phyloP scores from a whole-genome alignment of 2,113 vertebrate genomes.

The Laticauda laticaudata region DNA sequence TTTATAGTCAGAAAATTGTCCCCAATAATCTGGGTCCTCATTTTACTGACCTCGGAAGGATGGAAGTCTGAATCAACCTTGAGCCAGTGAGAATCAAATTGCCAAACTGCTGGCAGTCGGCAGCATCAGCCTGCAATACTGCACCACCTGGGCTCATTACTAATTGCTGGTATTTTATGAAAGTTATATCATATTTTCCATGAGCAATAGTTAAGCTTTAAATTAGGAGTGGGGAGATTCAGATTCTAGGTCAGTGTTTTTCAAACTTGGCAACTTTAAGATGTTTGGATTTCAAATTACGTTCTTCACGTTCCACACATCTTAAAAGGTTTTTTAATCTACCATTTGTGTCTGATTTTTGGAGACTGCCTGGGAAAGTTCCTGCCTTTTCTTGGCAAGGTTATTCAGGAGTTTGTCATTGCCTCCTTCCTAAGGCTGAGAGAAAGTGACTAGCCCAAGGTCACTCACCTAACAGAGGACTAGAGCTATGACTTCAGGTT shows the following conservation, averaged over 20 bases:
- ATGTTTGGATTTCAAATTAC: neutral
- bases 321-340: neutral
- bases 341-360: neutral
- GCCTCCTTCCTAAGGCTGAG: neutral
- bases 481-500: neutral
- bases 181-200: neutral
- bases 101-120: neutral
- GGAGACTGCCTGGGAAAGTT: neutral
- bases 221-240: neutral
- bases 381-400: neutral
- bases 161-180: neutral
- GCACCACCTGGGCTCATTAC: neutral
- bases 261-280: neutral
- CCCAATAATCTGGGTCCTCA: neutral
- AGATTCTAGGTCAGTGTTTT: neutral
- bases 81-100: neutral
- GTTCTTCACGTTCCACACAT: neutral
- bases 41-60: neutral
- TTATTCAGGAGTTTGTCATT: neutral
- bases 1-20: neutral
- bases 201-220: neutral
- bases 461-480: neutral
- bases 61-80: neutral
- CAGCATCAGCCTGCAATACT: neutral
- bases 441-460: neutral